A percentile compares a stretch with the other conserved stretches of the same genome.
phyloP scores from a whole-genome alignment of 2,888 invertebrate species.

The Folsomia candida region DNA sequence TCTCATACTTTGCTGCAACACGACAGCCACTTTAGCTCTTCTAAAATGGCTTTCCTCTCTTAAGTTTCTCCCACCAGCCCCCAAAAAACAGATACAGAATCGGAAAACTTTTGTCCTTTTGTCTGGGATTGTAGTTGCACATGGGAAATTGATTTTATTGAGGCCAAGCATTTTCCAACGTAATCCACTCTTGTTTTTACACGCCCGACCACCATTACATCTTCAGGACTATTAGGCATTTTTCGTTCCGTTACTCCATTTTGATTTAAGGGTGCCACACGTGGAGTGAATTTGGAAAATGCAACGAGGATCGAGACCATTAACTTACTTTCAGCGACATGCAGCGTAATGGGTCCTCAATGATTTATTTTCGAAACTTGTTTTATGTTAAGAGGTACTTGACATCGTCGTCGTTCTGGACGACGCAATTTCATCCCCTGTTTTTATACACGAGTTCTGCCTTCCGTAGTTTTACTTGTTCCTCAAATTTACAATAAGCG shows the following conservation, averaged over 20 bases:
- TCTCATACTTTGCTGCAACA: neutral
- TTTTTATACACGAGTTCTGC: no score
- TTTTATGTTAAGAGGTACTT: neutral
- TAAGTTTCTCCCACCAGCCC: neutral
- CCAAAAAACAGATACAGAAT: neutral
- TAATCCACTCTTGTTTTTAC: neutral
- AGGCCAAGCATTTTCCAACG: neutral
- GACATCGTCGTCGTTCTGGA: no score
- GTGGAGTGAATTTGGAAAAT: neutral
- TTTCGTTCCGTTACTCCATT: no score
- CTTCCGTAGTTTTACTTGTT: no score
- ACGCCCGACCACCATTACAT: neutral
- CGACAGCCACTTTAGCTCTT: neutral
- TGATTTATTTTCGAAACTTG: constrained; percentile 2
- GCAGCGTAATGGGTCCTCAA: neutral
- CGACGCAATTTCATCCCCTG: neutral
- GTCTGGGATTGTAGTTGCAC: neutral
- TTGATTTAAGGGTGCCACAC: neutral
- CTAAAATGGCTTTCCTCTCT: neutral
- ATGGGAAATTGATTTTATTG: constrained; percentile 2
- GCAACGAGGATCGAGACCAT: neutral
- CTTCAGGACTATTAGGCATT: neutral
- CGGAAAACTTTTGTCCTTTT: neutral
- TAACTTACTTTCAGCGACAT: neutral
- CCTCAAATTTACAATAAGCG: no score